These are phyloP conservation scores for Holocentrus rufus DNA, from an alignment of 2,797 vertebrate genomes.

Conservation along the genomic window DNA sequence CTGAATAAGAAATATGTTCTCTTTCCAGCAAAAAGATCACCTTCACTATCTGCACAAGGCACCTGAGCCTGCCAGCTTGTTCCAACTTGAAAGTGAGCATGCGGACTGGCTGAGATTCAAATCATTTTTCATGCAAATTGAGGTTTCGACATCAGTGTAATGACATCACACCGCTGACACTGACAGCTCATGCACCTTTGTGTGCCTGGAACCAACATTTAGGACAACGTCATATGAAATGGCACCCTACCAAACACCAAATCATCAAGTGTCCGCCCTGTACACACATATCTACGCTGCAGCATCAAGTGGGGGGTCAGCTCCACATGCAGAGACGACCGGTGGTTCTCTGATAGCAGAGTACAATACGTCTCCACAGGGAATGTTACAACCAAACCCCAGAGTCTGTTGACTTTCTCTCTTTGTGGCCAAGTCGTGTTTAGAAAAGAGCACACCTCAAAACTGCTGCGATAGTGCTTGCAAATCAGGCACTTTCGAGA, in stretches of 20 bases:
- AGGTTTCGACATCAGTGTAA: neutral
- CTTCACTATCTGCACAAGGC: conserved; percentile 11
- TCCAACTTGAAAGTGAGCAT: neutral
- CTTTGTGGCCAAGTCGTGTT: conserved; percentile 26
- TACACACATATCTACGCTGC: conserved; percentile 9
- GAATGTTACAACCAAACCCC: neutral
- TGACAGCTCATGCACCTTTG: neutral
- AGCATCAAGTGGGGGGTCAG: neutral
- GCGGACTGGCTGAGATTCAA: conserved; percentile 29
- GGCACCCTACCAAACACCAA: neutral
- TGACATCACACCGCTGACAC: neutral
- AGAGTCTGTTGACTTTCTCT: conserved; percentile 22
- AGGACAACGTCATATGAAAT: neutral
- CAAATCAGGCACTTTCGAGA: conserved; percentile 26
- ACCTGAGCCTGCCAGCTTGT: conserved; percentile 35
- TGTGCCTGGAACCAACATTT: conserved; percentile 30
- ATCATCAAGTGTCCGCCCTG: neutral
- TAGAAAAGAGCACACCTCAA: conserved; percentile 9
- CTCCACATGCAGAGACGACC: neutral
- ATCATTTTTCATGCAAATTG: conserved; percentile 46
- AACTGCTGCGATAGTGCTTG: conserved; percentile 6
- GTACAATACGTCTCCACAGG: neutral
- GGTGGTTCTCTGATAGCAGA: neutral
- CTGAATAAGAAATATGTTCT: conserved; percentile 45
- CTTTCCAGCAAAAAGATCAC: conserved; percentile 1